Base-by-base conservation (phyloP, 2,888 invertebrate species). In the Noctua fimbriata region DNA sequence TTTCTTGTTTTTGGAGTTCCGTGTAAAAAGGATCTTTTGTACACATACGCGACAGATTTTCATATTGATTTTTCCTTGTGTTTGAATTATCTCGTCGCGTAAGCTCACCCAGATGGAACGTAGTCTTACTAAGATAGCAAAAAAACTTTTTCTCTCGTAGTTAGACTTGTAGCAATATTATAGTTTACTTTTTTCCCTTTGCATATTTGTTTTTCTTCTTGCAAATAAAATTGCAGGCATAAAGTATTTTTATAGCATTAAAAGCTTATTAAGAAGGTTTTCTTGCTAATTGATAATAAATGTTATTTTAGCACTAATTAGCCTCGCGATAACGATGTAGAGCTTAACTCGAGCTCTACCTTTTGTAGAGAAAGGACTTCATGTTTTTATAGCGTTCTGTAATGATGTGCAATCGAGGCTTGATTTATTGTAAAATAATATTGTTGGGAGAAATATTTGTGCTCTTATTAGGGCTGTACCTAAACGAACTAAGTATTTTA, bases 1-100 rank as follows among this genome's bases (percentile, higher is more conserved):
- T 81, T 86, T 85, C 85, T 87, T 89, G 86, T 81, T 84, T 88
- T 81, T 73, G 77, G 80, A 80, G 80, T 82, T 81, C 71, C 79
- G 69, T 82, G 52, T 85, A 82, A 69, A 74, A 82, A 79, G 44
- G 72, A 75, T 69, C 63, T 81, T 81, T 81, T 78, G 44, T 76
- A 32, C 52, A 60, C 69, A 66, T 28, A 65, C 14, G 60, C 9
- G 70, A 73, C 67, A 32, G 9, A 41, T 74, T 63, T 63, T 69
- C 63, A 70, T 52, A 76, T 65, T 52, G 63, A 63, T 76, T 58
- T 76, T 76, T 49, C 21, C 14, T 58, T 73, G 41, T 41, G 14
- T 55, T 66, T 76, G 12, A 47, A 21, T 70, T 2, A 63, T 60
- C 14, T 36, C 28, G 60, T 49, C 24, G 1, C n/a, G 58, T 75